These are phyloP conservation scores for Prietella phreatophila DNA, from an alignment of 2,113 vertebrate species.

Conservation along the genomic window DNA sequence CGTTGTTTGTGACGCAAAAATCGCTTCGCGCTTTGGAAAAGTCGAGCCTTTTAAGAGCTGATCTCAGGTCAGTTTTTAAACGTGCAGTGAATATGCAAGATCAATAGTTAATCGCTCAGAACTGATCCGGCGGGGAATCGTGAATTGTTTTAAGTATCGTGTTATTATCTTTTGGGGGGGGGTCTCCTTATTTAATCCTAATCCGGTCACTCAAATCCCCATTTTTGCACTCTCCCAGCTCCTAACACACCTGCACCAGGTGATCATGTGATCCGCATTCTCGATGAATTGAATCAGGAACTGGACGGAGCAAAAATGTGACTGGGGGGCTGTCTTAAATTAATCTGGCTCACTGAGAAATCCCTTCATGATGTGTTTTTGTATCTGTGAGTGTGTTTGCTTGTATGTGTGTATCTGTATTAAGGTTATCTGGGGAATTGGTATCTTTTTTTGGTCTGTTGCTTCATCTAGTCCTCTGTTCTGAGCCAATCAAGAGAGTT, in stretches of 20 bases:
- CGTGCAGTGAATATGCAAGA: background rate
- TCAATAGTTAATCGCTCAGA: background rate
- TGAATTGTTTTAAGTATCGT: background rate
- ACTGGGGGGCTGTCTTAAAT: background rate
- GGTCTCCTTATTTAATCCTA: background rate
- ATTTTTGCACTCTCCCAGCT: background rate
- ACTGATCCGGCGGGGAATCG: background rate
- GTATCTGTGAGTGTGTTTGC: constrained; percentile 45
- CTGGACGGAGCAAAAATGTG: background rate
- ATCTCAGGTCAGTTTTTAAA: constrained; percentile 34
- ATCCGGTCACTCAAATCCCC: background rate
- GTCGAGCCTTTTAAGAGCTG: constrained; percentile 1
- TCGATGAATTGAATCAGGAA: background rate
- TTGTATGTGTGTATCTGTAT: constrained; percentile 31
- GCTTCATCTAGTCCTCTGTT: constrained; percentile 67
- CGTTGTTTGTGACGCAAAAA: constrained; percentile 1
- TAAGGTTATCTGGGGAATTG: constrained; percentile 65
- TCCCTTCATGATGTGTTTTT: constrained; percentile 40
- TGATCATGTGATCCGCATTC: background rate
- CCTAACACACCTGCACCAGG: background rate
- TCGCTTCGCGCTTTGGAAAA: background rate
- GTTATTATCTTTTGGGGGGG: background rate
- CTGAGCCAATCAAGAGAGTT: constrained; percentile 68
- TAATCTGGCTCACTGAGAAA: background rate
- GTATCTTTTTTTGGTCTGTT: constrained; percentile 73